Base-by-base conservation (phyloP, 2,888 invertebrate species). In the Candidula unifasciata region DNA sequence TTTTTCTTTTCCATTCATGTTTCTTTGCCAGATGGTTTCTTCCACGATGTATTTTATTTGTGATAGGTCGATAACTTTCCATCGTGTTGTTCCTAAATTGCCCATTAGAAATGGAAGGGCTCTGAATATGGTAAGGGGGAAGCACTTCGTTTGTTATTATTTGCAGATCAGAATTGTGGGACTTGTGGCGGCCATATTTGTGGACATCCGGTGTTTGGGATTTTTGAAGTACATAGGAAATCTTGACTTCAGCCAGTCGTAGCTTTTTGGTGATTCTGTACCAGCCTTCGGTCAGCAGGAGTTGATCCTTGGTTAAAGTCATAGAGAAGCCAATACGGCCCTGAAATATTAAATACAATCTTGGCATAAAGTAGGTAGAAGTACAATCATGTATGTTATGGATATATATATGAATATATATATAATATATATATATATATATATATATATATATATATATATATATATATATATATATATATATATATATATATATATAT, bases 211-310 rank as follows among this genome's bases (percentile, higher is more conserved):
- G 16, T 21, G 3, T 18, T 68, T 27, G 60, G 8, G 30, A 13
- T 54, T 86, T 87, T 27, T 87, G 37, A 18, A 88, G 76, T 68
- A 85, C 82, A 79, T 87, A 86, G 6, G 87, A 87, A 16, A 87
- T 80, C 60, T 86, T 86, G 33, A 84, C 77, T 44, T 87, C 87
- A 33, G 84, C 79, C 35, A 87, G 33, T 21, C 83, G 86, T 69
- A 77, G 81, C 18, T 87, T 86, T 74, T 86, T 86, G 10, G 81
- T 78, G 27, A 87, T 60, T 54, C 79, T 73, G 82, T 88, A 87
- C 88, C 88, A 88, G 18, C 86, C 88, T 74, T 88, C 88, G 24
- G 86, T 85, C 27, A 85, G 82, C 35, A 84, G 81, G 10, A 88
- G 69, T 60, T 83, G 69, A 57, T 84, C 78, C 18, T 80, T 73